Percentiles rank a stretch among this genome's conserved stretches.
Evolutionary conservation across 2,888 invertebrate genomes (phyloP).

Genomic region (Volucella bombylans): DNA sequence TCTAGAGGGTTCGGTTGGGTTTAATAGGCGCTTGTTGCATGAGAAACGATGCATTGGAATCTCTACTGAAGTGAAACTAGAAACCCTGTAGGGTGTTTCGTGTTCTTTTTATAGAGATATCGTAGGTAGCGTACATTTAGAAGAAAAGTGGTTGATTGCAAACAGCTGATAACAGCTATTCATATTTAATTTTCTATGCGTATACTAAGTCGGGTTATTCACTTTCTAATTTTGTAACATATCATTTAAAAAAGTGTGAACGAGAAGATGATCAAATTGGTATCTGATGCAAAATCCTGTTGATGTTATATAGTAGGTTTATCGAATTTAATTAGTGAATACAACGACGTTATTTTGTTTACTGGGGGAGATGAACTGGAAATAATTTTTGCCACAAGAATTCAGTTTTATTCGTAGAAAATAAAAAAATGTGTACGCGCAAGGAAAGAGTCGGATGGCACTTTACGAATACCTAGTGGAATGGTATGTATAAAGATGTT

Average conservation of each 20-base stretch:
- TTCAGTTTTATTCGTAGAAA: no score
- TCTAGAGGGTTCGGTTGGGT: conserved; percentile 16
- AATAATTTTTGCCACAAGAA: no score
- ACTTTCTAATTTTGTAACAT: conserved; percentile 3
- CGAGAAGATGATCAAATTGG: background rate
- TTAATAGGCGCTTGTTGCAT: conserved; percentile 66
- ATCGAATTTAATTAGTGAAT: conserved; percentile 21
- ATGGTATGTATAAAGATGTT: no score
- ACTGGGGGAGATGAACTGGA: background rate
- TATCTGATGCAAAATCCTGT: conserved; percentile 11
- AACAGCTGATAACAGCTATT: conserved; percentile 42
- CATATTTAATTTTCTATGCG: conserved; percentile 32
- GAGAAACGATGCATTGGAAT: conserved; percentile 32
- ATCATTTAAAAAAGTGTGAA: background rate
- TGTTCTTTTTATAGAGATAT: conserved; percentile 31
- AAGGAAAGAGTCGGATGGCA: no score
- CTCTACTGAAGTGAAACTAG: conserved; percentile 52
- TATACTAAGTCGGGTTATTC: background rate
- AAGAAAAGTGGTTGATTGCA: conserved; percentile 52
- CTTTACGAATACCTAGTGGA: no score
- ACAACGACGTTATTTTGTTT: background rate
- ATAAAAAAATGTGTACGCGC: no score
- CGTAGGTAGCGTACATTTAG: conserved; percentile 29
- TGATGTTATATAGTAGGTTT: background rate
- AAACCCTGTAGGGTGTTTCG: conserved; percentile 21